Conservation (phyloP, 2,888 invertebrate genomes). For the Trissonchulus latispiculum region DNA sequence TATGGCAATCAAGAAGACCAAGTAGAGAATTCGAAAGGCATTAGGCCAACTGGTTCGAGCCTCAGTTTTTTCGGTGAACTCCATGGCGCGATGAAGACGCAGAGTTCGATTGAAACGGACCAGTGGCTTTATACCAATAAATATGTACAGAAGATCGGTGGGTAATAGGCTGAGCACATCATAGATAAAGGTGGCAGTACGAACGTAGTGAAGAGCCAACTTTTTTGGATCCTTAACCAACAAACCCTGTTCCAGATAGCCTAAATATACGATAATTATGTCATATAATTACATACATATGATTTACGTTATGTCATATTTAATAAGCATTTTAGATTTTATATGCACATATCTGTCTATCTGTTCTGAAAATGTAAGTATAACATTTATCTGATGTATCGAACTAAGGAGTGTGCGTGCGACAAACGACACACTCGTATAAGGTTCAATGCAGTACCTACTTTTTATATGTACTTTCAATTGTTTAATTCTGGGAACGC, state of each 20-base stretch:
- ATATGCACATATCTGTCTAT: background rate
- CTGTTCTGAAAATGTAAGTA: background rate
- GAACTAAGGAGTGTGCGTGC: too few species aligned
- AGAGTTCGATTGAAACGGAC: constrained; percentile 71
- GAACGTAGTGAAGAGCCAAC: constrained; percentile 64
- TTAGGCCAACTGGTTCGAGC: constrained; percentile 84
- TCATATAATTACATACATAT: too few species aligned
- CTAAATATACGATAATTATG: too few species aligned
- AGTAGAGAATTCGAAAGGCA: constrained; percentile 39
- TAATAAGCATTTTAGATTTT: background rate
- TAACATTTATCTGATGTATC: too few species aligned
- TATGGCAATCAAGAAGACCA: constrained; percentile 37
- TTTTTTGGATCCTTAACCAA: constrained; percentile 68
- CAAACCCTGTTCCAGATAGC: constrained; percentile 84
- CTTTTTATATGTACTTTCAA: too few species aligned
- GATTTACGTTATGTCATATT: too few species aligned
- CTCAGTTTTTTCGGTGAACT: constrained; percentile 85
- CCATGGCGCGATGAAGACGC: constrained; percentile 44
- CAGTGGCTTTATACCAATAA: constrained; percentile 49
- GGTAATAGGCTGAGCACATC: constrained; percentile 70
- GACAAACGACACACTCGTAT: too few species aligned
- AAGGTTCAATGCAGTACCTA: too few species aligned
- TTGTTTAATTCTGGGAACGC: too few species aligned
- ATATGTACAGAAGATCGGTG: constrained; percentile 66
- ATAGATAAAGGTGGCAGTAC: constrained; percentile 54